Conservation (phyloP, 2,888 invertebrate species). For the Helleia helle region DNA sequence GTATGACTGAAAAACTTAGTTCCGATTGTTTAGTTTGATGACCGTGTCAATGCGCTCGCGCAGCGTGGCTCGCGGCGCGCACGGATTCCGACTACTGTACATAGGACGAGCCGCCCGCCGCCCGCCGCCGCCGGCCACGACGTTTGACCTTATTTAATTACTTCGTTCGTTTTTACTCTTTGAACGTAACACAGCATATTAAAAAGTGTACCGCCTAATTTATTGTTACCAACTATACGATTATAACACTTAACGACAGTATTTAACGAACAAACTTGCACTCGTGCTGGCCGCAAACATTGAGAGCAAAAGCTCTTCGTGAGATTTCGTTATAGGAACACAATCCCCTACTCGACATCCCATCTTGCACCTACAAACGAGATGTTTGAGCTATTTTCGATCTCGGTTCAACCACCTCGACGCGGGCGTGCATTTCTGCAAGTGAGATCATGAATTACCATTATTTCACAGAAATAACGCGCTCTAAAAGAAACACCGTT, state of each 20-base stretch:
- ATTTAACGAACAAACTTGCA: background rate
- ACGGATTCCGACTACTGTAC: constrained; percentile 36
- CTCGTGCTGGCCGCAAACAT: background rate
- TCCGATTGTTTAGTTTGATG: background rate
- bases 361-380: constrained; percentile 24
- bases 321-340: constrained; percentile 15
- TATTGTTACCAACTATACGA: constrained; percentile 53
- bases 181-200: constrained; percentile 61
- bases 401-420: constrained; percentile 56
- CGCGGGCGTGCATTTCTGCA: constrained; percentile 43
- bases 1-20: background rate
- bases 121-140: constrained; percentile 42
- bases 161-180: constrained; percentile 70
- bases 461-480: constrained; percentile 1
- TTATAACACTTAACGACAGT: constrained; percentile 21
- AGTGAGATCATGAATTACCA: constrained; percentile 25
- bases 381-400: constrained; percentile 51
- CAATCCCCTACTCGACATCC: constrained; percentile 14
- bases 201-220: constrained; percentile 62
- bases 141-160: constrained; percentile 74
- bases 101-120: constrained; percentile 34
- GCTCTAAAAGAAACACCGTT: constrained; percentile 2
- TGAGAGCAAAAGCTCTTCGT: constrained; percentile 2
- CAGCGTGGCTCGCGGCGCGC: constrained; percentile 34
- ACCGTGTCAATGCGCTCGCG: constrained; percentile 19